Base-by-base conservation (phyloP, 2,113 vertebrate species). In the Petrocephalus microphthalmus region DNA sequence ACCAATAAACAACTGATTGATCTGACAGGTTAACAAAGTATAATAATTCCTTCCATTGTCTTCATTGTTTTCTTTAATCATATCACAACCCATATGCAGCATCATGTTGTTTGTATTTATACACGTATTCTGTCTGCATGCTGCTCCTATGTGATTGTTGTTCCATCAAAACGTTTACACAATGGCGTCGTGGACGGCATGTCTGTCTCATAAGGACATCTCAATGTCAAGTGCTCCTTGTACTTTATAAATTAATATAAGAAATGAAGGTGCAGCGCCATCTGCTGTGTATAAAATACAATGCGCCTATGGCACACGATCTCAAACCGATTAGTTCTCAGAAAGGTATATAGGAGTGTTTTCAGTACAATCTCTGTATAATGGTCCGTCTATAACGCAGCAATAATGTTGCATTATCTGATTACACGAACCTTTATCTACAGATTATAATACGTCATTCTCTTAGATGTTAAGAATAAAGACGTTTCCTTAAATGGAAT, bases 251-350 rank as follows among this genome's bases (percentile, higher is more conserved):
- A 49, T 83, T n/a, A 49, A 83, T 22, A 78, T 78, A 37, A 83
- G 45, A 67, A 67, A 56, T 81, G 67, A 45, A 56, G 11, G 37
- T 81, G 54, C 67, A 88, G 87, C 33, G 87, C 87, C 87, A 74
- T 82, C 87, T 88, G 49, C 71, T 81, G 87, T 25, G 49, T 45
- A 37, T 83, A 82, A 85, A 37, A 54, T 29, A 37, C 22, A 85
- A 19, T 33, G 84, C 84, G 84, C 52, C 15, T 3, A 22, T 49
- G 22, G 82, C 82, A 42, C 37, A 11, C 19, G 49, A 25, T 51
- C 47, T 15, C 82, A 84, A 84, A 84, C 83, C n/a, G 83, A 52
- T 51, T 17, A 51, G n/a, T 51, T 52, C 22, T 22, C 49, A 51
- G n/a, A 25, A 84, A 25, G n/a, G 57, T 49, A 71, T 49, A 67